Percentiles rank a stretch among this genome's conserved stretches.
Evolutionary conservation across 92 coral and sea anemone species (phyloP).

Genomic region (Umimayanthus chanpuru): DNA sequence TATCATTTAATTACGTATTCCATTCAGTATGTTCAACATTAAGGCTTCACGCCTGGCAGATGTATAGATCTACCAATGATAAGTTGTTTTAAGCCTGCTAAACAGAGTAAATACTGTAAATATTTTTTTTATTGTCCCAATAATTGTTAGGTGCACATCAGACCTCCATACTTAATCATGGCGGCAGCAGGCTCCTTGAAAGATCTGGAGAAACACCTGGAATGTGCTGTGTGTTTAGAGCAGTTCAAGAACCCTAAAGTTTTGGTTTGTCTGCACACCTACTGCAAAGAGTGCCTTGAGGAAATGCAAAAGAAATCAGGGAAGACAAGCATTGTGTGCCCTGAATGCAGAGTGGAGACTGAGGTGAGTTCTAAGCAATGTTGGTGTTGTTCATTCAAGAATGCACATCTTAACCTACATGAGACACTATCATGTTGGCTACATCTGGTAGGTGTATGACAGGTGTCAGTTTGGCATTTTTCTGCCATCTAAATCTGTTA

Average conservation of each 20-base stretch:
- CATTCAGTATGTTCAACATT: too few relatives aligned
- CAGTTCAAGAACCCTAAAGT: conserved; percentile 71
- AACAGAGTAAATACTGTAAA: too few relatives aligned
- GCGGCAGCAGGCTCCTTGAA: conserved; percentile 15
- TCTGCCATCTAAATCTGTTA: conserved; percentile 14
- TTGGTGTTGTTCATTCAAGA: not conserved
- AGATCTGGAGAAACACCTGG: conserved; percentile 45
- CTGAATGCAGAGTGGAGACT: conserved; percentile 36
- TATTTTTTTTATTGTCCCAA: not conserved
- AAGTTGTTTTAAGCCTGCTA: too few relatives aligned
- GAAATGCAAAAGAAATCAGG: conserved; percentile 37
- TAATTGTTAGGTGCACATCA: too few relatives aligned
- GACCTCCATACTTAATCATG: not conserved
- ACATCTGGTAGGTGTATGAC: not conserved
- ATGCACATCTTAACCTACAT: not conserved
- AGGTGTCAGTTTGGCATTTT: not conserved
- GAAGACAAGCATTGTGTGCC: conserved; percentile 23
- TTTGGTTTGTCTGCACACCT: conserved; percentile 76
- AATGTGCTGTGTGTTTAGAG: conserved; percentile 71
- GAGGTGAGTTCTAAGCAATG: conserved; percentile 22
- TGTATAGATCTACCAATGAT: too few relatives aligned
- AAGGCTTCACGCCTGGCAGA: too few relatives aligned
- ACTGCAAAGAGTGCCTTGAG: conserved; percentile 71
- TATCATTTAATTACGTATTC: too few relatives aligned
- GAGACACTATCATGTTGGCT: not conserved